These are phyloP conservation scores for Galeopsomyia nigrocyanea DNA, from an alignment of 2,888 invertebrate genomes.

Conservation along the genomic window DNA sequence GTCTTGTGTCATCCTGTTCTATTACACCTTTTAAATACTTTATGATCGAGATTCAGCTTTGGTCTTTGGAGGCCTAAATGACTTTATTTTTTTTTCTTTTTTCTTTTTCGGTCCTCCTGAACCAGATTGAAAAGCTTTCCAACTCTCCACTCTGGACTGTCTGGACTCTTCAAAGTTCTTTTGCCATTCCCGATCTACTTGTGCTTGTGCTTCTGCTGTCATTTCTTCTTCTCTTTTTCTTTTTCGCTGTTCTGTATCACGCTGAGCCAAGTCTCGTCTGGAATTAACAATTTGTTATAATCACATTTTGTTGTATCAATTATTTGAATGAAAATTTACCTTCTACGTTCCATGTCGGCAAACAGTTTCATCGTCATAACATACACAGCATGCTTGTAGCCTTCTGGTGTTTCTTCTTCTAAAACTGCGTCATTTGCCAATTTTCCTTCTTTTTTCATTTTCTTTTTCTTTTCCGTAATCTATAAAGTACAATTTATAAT, in stretches of 20 bases:
- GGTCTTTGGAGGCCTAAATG: conserved; percentile 92
- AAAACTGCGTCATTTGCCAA: conserved; percentile 72
- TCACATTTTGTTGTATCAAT: neutral
- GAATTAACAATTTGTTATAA: conserved; percentile 20
- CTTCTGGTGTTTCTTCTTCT: conserved; percentile 88
- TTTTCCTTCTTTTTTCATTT: conserved; percentile 92
- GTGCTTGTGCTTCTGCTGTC: conserved; percentile 90
- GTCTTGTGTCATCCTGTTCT: conserved; percentile 20
- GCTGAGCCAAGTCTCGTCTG: conserved; percentile 84
- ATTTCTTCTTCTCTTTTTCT: conserved; percentile 94
- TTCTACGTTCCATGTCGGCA: conserved; percentile 96
- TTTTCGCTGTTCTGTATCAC: conserved; percentile 94
- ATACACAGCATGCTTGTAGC: conserved; percentile 93
- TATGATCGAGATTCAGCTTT: conserved; percentile 92
- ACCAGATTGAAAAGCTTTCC: conserved; percentile 89
- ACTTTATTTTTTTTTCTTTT: conserved; percentile 84
- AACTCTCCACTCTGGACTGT: conserved; percentile 91
- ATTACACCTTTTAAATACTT: conserved; percentile 3
- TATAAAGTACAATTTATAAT: conserved; percentile 65
- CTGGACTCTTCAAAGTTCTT: conserved; percentile 98
- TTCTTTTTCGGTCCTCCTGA: conserved; percentile 76
- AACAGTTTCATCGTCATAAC: conserved; percentile 98
- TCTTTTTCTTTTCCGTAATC: conserved; percentile 94
- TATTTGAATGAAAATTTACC: conserved; percentile 60
- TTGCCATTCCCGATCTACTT: conserved; percentile 96